Evolutionary conservation across 2,797 vertebrate species (phyloP), one percentile per base, ranked within the genome.

Genomic region (Apogon talboti): DNA sequence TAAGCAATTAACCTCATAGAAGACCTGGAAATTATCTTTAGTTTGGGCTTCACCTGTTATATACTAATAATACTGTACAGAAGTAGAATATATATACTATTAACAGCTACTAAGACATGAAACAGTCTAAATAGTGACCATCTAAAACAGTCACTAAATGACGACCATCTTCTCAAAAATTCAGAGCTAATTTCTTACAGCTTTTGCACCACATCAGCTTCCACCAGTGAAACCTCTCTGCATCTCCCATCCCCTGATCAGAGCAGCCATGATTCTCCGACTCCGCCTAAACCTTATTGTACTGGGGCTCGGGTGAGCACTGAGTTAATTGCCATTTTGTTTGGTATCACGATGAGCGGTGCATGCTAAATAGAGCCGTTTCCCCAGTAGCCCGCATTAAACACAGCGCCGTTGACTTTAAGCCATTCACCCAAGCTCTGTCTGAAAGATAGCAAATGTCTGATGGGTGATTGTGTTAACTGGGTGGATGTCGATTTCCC

Each of bases 271-370:
- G 47, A 62, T 71, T 59, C 46, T 51, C 56, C 43, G 43, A 38
- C 53, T 44, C 67, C 28, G 14, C 28, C 58, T 70, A 56, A 73
- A 61, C 49, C 46, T 42, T 72, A 14, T 66, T 69, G 66, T 38
- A 62, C 52, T 15, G 13, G 35, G 58, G 50, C 19, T 47, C 40
- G 54, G 51, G 48, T 28, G 38, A 58, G 35, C 48, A 56, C 44
- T 18, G 14, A 75, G 51, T 72, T 87, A 89, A 87, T 81, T 85
- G 83, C 67, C 48, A 57, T 78, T 82, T 79, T 40, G 52, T 82
- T 79, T 58, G 51, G 59, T 71, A 53, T 43, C 35, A 52, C 35
- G 37, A 79, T 60, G 52, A 55, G 48, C 50, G 56, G 69, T 62
- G 67, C 58, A 75, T 78, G 66, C 72, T 56, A 80, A 85, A 79